phyloP scores from a whole-genome alignment of 2,888 invertebrate genomes.

The Cecidostiba fungosa region DNA sequence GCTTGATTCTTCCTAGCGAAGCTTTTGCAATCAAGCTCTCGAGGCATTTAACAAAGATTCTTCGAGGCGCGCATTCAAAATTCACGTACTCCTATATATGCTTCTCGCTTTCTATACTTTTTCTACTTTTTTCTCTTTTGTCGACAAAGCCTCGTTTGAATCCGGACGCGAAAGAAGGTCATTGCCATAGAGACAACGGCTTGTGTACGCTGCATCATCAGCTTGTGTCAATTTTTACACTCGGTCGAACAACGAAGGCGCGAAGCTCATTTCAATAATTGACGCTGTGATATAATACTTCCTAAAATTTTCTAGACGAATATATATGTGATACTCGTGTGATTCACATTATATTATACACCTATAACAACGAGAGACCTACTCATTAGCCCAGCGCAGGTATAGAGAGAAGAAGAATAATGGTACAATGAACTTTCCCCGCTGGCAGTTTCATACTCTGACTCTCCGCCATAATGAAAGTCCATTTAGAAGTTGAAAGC shows the following conservation, averaged over 20 bases:
- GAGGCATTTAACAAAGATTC: conserved; percentile 36
- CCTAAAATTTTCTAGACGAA: neutral
- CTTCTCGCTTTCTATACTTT: too few relatives aligned
- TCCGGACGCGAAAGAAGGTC: neutral
- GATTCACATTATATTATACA: too few relatives aligned
- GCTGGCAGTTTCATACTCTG: neutral
- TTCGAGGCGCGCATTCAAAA: too few relatives aligned
- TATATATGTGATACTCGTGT: too few relatives aligned
- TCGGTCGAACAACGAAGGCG: neutral
- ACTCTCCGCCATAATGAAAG: neutral
- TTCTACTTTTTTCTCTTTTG: neutral
- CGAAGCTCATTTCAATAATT: neutral
- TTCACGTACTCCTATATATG: neutral
- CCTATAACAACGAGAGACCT: neutral
- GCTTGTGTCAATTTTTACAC: neutral
- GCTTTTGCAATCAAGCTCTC: conserved; percentile 31
- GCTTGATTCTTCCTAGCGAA: neutral
- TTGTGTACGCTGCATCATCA: too few relatives aligned
- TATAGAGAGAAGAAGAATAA: too few relatives aligned
- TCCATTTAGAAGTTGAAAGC: neutral
- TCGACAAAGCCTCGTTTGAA: neutral
- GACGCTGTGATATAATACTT: neutral
- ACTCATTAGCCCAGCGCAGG: neutral
- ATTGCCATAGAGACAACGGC: neutral
- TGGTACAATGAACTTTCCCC: conserved; percentile 12